A percentile compares a stretch with the other conserved stretches of the same genome.
These are phyloP conservation scores for Zoroaster sp. DNA, from an alignment of 53 echinoderm and acorn worm genomes.

Conservation along the genomic window DNA sequence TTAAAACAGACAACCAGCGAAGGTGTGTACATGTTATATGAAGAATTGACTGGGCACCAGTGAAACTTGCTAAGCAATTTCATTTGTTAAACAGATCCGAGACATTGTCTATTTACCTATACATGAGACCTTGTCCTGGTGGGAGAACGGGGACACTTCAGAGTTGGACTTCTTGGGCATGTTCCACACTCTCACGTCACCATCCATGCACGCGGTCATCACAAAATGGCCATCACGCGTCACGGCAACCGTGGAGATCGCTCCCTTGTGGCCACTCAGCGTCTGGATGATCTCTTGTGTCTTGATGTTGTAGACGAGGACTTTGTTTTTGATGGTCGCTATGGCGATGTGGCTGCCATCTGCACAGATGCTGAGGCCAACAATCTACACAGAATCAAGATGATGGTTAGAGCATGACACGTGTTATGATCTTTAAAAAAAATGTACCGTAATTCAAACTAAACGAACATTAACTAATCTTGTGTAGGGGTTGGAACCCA, in stretches of 20 bases:
- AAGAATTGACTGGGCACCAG: no score
- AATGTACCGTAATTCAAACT: no score
- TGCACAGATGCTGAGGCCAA: conserved; percentile 77
- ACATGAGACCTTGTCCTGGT: conserved; percentile 86
- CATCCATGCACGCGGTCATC: conserved; percentile 79
- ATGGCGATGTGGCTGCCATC: conserved; percentile 82
- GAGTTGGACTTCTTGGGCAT: conserved; percentile 76
- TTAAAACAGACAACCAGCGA: no score
- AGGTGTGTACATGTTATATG: no score
- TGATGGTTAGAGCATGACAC: no score
- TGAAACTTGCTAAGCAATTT: not conserved
- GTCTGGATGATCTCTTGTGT: conserved; percentile 82
- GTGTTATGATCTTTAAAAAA: no score
- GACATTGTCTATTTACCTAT: conserved; percentile 60
- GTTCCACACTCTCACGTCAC: conserved; percentile 80
- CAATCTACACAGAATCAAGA: conserved; percentile 60
- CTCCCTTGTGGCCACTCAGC: conserved; percentile 77
- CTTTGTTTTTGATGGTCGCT: conserved; percentile 80
- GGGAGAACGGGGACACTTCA: conserved; percentile 45
- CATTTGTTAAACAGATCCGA: not conserved
- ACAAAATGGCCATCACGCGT: conserved; percentile 89
- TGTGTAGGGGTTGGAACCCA: no score
- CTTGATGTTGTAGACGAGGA: conserved; percentile 92
- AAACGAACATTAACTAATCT: no score
- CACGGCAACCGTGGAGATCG: conserved; percentile 66